Evolutionary conservation across 2,113 vertebrate genomes (phyloP).

Genomic region (Pogona vitticeps): DNA sequence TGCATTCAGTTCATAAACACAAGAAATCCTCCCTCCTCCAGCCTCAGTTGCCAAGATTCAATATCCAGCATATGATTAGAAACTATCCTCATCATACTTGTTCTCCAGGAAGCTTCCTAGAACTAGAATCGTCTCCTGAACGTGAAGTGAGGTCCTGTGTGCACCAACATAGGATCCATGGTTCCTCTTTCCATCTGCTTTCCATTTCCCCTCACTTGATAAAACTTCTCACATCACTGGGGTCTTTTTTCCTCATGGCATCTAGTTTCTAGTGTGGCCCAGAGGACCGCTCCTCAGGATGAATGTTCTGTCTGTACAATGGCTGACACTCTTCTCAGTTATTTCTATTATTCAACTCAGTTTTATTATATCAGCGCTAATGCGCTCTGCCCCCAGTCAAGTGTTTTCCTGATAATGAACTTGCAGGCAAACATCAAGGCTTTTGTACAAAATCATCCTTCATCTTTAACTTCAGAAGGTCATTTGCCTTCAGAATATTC

Average conservation of each 20-base stretch:
- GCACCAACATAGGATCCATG: neutral
- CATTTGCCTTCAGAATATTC: neutral
- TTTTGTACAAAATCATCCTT: neutral
- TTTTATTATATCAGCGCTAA: neutral
- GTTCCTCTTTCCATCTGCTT: neutral
- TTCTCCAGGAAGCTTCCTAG: neutral
- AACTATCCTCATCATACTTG: neutral
- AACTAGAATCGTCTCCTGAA: neutral
- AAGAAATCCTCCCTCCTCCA: neutral
- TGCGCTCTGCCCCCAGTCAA: neutral
- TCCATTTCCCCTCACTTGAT: neutral
- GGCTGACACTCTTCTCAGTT: neutral
- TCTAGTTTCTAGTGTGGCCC: neutral
- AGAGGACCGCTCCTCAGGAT: neutral
- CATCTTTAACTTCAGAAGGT: neutral
- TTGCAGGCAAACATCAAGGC: neutral
- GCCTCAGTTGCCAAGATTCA: neutral
- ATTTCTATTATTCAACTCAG: neutral
- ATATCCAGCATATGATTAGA: neutral
- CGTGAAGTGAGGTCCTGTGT: neutral
- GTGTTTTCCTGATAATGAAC: neutral
- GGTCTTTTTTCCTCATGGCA: neutral
- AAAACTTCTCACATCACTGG: neutral
- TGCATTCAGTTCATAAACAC: neutral
- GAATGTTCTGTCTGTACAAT: neutral